Percentiles rank a stretch among this genome's conserved stretches.
phyloP scores from a whole-genome alignment of 2,113 vertebrate species.

The Eudorcas thomsonii region DNA sequence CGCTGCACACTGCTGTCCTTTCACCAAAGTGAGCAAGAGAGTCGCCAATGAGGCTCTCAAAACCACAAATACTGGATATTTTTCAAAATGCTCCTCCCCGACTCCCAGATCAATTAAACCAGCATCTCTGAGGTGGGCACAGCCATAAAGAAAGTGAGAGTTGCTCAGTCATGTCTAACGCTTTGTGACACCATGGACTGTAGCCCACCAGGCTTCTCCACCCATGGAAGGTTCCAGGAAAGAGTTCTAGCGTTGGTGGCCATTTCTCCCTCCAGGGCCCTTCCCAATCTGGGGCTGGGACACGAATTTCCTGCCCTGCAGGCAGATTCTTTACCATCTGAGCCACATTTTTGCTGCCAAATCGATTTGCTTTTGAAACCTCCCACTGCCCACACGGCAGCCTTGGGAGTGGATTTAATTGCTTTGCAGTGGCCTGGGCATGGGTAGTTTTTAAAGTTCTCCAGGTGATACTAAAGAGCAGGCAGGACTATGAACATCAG shows the following conservation, averaged over 20 bases:
- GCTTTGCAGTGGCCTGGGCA: background rate
- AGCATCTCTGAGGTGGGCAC: background rate
- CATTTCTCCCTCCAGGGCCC: background rate
- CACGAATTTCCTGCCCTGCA: background rate
- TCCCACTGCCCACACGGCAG: background rate
- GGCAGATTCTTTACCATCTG: background rate
- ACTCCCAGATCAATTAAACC: background rate
- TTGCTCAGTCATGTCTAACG: background rate
- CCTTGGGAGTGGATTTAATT: background rate
- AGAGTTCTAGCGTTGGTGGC: background rate
- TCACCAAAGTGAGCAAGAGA: background rate
- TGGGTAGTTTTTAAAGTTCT: slow-evolving; percentile 7
- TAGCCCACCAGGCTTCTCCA: background rate
- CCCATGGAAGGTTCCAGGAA: background rate
- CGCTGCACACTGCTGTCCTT: background rate
- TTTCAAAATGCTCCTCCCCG: background rate
- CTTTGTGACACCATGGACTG: background rate
- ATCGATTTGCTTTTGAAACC: background rate
- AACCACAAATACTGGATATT: background rate
- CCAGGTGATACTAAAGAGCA: background rate
- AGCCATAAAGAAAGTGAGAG: background rate
- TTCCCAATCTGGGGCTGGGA: background rate
- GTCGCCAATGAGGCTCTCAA: background rate
- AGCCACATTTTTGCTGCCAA: background rate
- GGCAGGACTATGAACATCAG: background rate